These are phyloP conservation scores for Cyanoderma ruficeps DNA, from an alignment of 2,113 vertebrate species.

Conservation along the genomic window DNA sequence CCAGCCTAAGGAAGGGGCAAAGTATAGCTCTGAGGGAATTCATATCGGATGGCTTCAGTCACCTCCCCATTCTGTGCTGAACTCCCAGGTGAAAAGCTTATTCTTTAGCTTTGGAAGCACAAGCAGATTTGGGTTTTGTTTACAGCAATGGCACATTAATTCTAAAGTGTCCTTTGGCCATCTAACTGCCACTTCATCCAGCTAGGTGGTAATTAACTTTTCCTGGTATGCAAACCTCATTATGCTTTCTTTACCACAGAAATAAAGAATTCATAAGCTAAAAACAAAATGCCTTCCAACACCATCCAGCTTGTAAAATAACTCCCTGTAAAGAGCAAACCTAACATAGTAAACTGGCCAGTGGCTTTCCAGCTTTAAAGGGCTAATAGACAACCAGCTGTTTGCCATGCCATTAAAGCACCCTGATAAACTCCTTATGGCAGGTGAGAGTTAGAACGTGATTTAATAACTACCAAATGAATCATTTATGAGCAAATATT, in stretches of 20 bases:
- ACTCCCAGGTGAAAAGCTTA: neutral
- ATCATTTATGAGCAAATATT: constrained; percentile 49
- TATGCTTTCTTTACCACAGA: constrained; percentile 18
- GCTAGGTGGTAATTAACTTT: neutral
- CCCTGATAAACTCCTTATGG: constrained; percentile 37
- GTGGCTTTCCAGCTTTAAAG: constrained; percentile 11
- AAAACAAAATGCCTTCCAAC: neutral
- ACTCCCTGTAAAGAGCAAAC: constrained; percentile 35
- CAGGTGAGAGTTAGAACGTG: constrained; percentile 23
- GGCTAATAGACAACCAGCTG: constrained; percentile 34
- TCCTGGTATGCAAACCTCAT: neutral
- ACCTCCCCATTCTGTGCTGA: neutral
- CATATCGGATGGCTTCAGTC: neutral
- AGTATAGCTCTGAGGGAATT: neutral
- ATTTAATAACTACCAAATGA: constrained; percentile 54
- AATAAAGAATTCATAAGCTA: constrained; percentile 50
- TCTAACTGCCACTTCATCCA: neutral
- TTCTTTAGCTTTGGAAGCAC: neutral
- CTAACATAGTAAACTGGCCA: constrained; percentile 11
- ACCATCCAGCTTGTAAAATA: constrained; percentile 39
- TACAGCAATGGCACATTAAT: neutral
- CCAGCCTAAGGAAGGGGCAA: neutral
- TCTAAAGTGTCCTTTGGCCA: neutral
- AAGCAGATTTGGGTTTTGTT: neutral
- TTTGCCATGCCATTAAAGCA: constrained; percentile 2